Base-by-base conservation (phyloP, 1,140 invertebrate genomes). In the Chrysomallon squamiferum region DNA sequence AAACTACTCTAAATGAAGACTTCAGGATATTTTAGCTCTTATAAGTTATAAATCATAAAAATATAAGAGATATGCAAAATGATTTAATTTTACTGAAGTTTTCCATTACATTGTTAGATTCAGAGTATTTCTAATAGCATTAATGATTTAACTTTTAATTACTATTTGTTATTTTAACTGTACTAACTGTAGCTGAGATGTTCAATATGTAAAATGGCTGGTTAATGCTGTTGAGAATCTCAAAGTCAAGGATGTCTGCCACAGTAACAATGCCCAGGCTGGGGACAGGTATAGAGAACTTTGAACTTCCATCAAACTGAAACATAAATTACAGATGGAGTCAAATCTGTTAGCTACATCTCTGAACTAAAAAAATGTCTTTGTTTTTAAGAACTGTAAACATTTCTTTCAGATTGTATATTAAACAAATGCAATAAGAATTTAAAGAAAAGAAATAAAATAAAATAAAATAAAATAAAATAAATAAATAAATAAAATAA, bases 101-200 rank as follows among this genome's bases (percentile, higher is more conserved):
- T n/a, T n/a, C n/a, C n/a, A n/a, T n/a, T n/a, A n/a, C n/a, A n/a
- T n/a, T n/a, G n/a, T n/a, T n/a, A n/a, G n/a, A n/a, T n/a, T n/a
- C n/a, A n/a, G n/a, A n/a, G n/a, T n/a, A n/a, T n/a, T n/a, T n/a
- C n/a, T n/a, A n/a, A n/a, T n/a, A n/a, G n/a, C n/a, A n/a, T n/a
- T n/a, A n/a, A n/a, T n/a, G n/a, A n/a, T n/a, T n/a, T n/a, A n/a
- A n/a, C n/a, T n/a, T n/a, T n/a, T n/a, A n/a, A n/a, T n/a, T n/a
- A n/a, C n/a, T n/a, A n/a, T n/a, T n/a, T n/a, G n/a, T n/a, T n/a
- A n/a, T n/a, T n/a, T n/a, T n/a, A n/a, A n/a, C 4, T 59, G 15
- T 18, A 62, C 62, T 72, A 59, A 68, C 72, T 5, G 63, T 59
- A 22, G 69, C 64, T 32, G 72, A 69, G 47, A 71, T 65, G 13